A percentile compares a stretch with the other conserved stretches of the same genome.
Evolutionary conservation across 2,888 invertebrate genomes (phyloP).

Genomic region (Zygogramma bicolorata): DNA sequence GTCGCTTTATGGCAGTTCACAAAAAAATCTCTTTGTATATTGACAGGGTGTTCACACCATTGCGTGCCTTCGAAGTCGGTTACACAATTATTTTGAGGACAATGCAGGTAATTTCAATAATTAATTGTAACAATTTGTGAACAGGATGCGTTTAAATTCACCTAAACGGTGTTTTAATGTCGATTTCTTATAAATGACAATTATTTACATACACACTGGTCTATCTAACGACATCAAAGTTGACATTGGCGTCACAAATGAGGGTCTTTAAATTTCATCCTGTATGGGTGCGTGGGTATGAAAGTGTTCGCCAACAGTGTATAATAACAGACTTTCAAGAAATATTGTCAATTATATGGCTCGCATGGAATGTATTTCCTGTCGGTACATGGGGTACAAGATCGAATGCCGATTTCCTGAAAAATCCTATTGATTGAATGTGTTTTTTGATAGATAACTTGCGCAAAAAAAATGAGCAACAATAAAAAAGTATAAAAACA

Average conservation of each 20-base stretch:
- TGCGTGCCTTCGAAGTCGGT: slow-evolving; percentile 8
- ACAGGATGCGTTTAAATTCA: slow-evolving; percentile 22
- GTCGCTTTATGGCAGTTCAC: too few species aligned
- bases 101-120: slow-evolving; percentile 39
- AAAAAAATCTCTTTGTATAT: background rate
- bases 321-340: too few species aligned
- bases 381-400: too few species aligned
- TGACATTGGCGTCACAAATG: slow-evolving; percentile 9
- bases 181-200: background rate
- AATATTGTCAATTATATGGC: too few species aligned
- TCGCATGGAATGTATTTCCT: too few species aligned
- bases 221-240: background rate
- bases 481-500: too few species aligned
- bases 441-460: too few species aligned
- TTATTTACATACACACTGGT: slow-evolving; percentile 4
- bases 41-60: slow-evolving; percentile 9
- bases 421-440: too few species aligned
- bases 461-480: too few species aligned
- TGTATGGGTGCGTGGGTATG: background rate
- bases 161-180: slow-evolving; percentile 12
- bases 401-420: too few species aligned
- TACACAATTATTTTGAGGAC: slow-evolving; percentile 22
- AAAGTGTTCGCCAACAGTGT: background rate
- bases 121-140: slow-evolving; percentile 27
- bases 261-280: background rate